phyloP scores from a whole-genome alignment of 1,140 invertebrate genomes.

The Heliothis virescens region DNA sequence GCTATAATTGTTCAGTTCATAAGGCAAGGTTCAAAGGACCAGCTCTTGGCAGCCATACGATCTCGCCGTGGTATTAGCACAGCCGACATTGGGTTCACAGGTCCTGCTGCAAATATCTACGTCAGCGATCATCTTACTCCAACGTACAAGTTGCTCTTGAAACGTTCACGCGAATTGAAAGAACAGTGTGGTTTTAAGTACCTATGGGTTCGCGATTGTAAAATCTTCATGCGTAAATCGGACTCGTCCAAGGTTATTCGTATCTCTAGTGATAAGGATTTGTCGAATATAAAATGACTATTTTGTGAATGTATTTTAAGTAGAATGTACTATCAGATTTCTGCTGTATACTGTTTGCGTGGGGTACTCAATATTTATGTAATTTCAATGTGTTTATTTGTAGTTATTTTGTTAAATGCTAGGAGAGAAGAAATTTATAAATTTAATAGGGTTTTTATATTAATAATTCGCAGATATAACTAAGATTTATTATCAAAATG shows the following conservation, averaged over 20 bases:
- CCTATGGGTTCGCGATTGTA: constrained; percentile 49
- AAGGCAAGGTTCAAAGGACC: background rate
- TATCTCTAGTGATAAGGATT: constrained; percentile 20
- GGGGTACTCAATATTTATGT: background rate
- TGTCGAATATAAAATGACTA: constrained; percentile 33
- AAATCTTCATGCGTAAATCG: constrained; percentile 47
- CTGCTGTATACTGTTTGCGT: background rate
- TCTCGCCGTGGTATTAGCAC: background rate
- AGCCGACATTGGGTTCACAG: background rate
- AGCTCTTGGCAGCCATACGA: background rate
- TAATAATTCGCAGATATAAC: background rate
- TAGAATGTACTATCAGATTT: too few relatives aligned
- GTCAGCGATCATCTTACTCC: background rate
- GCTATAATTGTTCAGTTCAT: background rate
- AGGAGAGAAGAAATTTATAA: background rate
- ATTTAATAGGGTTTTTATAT: background rate
- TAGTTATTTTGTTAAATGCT: too few relatives aligned
- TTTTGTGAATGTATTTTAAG: too few relatives aligned
- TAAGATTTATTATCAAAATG: constrained; percentile 45
- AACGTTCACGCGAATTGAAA: constrained; percentile 2
- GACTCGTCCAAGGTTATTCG: constrained; percentile 20
- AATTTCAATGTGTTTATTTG: too few relatives aligned
- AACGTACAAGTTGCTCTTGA: background rate
- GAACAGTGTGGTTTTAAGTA: constrained; percentile 15
- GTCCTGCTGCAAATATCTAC: background rate